These are phyloP conservation scores for Halocaridina rubra DNA, from an alignment of 2,888 invertebrate genomes.

Conservation along the genomic window DNA sequence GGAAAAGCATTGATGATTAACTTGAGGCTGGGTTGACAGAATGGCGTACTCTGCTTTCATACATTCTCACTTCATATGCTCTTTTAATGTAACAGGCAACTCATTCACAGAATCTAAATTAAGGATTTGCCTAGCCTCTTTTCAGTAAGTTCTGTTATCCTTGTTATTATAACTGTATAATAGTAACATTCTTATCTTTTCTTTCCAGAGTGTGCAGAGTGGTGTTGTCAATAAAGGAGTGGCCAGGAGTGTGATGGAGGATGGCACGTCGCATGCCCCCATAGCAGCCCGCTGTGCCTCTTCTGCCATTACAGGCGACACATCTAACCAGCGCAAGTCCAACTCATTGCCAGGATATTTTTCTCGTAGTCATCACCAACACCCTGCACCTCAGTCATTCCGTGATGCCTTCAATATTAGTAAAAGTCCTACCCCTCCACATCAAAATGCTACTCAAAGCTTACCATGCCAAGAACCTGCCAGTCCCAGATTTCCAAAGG, in stretches of 20 bases:
- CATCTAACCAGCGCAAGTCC: conserved; percentile 40
- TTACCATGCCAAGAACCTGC: conserved; percentile 34
- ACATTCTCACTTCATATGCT: neutral
- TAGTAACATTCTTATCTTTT: neutral
- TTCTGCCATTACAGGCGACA: conserved; percentile 6
- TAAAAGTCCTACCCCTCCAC: conserved; percentile 42
- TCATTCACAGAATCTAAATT: too few species aligned
- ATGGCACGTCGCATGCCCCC: conserved; percentile 55
- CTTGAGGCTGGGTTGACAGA: neutral
- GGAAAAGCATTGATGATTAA: neutral
- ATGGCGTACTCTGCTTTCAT: neutral
- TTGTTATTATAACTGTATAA: neutral
- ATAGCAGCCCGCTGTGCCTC: conserved; percentile 39
- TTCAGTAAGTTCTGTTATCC: neutral
- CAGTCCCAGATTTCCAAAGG: conserved; percentile 33
- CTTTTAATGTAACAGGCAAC: too few species aligned
- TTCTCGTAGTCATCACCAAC: conserved; percentile 23
- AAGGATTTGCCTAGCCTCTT: neutral
- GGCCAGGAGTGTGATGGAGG: conserved; percentile 62
- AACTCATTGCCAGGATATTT: conserved; percentile 54
- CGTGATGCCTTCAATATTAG: conserved; percentile 53
- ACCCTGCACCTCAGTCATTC: conserved; percentile 37
- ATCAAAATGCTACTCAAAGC: conserved; percentile 15
- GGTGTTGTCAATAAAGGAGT: conserved; percentile 43
- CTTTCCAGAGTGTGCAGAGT: conserved; percentile 62